These are phyloP conservation scores for Manis pentadactyla DNA, from an alignment of 2,797 vertebrate species.

Conservation along the genomic window DNA sequence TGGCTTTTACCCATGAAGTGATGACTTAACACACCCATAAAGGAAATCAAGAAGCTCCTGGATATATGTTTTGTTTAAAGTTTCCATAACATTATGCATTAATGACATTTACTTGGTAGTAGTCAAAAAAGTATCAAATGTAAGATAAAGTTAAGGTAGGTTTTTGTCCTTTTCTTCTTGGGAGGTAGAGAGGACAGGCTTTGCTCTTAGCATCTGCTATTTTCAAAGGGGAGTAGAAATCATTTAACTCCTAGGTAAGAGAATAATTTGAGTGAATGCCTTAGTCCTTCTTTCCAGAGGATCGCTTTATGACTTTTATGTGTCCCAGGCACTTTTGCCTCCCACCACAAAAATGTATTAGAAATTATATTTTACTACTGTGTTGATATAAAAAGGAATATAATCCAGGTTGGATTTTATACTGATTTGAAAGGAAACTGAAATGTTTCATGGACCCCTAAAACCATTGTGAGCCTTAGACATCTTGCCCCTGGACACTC, in stretches of 20 bases:
- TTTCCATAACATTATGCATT: not conserved
- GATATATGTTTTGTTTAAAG: not conserved
- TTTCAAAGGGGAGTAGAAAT: not conserved
- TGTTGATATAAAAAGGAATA: not conserved
- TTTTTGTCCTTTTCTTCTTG: not conserved
- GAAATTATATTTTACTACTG: not conserved
- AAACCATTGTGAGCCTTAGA: not conserved
- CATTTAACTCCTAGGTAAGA: not conserved
- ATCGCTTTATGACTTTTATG: not conserved
- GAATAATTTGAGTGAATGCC: not conserved
- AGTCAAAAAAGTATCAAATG: not conserved
- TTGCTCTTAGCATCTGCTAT: not conserved
- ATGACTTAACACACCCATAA: not conserved
- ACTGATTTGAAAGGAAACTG: slow-evolving; percentile 17
- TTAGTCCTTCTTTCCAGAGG: not conserved
- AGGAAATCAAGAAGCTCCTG: not conserved
- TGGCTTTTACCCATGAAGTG: not conserved
- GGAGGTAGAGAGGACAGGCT: not conserved
- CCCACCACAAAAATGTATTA: not conserved
- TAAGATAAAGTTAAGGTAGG: not conserved
- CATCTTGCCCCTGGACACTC: not conserved
- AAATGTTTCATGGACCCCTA: not conserved
- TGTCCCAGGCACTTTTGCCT: not conserved
- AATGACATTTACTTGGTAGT: not conserved
- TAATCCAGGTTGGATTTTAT: not conserved